phyloP scores from a whole-genome alignment of 2,113 vertebrate species.

The Patagioenas fasciata region DNA sequence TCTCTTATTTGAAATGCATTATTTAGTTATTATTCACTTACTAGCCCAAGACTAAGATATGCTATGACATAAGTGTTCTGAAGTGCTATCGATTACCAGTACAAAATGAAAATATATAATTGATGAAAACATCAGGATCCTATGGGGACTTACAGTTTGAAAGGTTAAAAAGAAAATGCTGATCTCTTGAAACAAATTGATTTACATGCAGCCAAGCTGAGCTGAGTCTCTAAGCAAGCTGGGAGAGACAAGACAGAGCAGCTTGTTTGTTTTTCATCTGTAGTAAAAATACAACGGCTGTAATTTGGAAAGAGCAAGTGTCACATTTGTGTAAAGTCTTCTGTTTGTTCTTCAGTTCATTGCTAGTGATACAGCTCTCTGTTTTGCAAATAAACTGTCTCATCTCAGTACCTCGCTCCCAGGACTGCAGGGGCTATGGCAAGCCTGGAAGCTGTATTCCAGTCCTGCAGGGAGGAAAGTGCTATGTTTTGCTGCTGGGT shows the following conservation, averaged over 20 bases:
- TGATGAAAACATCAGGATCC: conserved; percentile 61
- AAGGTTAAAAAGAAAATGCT: conserved; percentile 49
- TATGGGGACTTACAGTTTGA: conserved; percentile 27
- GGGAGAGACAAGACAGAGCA: conserved; percentile 22
- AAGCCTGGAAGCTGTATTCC: background rate
- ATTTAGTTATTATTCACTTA: conserved; percentile 65
- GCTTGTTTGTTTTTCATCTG: conserved; percentile 60
- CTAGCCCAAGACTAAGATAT: conserved; percentile 37
- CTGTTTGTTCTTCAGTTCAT: conserved; percentile 56
- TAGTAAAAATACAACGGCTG: conserved; percentile 3
- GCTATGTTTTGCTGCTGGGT: background rate
- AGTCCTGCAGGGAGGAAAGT: background rate
- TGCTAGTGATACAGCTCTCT: background rate
- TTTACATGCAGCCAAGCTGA: conserved; percentile 37
- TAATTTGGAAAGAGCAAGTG: conserved; percentile 62
- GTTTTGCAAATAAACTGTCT: conserved; percentile 34
- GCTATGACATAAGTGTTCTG: conserved; percentile 51
- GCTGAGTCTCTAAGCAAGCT: conserved; percentile 31
- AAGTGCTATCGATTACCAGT: conserved; percentile 62
- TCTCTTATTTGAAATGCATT: conserved; percentile 52
- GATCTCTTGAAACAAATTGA: conserved; percentile 54
- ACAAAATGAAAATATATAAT: conserved; percentile 71
- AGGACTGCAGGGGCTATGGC: background rate
- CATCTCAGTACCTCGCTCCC: background rate
- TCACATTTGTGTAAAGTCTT: conserved; percentile 27